Evolutionary conservation across 2,797 vertebrate genomes (phyloP).

Genomic region (Falco columbarius): DNA sequence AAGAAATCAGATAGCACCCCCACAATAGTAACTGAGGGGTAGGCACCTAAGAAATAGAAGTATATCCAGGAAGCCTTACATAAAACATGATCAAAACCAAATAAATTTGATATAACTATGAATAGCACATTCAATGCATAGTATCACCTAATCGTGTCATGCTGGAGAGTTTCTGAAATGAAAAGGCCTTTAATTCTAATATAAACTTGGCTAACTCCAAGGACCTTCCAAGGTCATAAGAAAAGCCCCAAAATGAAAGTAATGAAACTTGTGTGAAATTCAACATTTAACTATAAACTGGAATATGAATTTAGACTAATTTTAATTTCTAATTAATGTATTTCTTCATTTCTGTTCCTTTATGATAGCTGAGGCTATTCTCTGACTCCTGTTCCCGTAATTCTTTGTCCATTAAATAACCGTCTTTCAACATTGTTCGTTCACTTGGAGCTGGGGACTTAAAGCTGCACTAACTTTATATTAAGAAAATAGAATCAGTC

Average conservation of each 20-base stretch:
- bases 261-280: background rate
- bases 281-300: constrained; percentile 11
- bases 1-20: background rate
- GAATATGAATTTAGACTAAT: background rate
- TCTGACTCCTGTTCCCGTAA: background rate
- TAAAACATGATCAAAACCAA: background rate
- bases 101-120: background rate
- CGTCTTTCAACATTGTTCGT: background rate
- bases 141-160: background rate
- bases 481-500: background rate
- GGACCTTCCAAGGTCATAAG: background rate
- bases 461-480: background rate
- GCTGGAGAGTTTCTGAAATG: background rate
- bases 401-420: background rate
- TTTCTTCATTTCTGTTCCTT: background rate
- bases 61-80: background rate
- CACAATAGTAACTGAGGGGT: background rate
- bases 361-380: background rate
- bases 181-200: background rate
- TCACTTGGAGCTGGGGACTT: background rate
- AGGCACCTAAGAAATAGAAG: background rate
- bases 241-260: background rate
- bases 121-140: background rate
- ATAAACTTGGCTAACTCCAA: background rate
- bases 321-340: background rate